A percentile compares a stretch with the other conserved stretches of the same genome.
phyloP scores from a whole-genome alignment of 1,140 invertebrate genomes.

The Planococcus citri region DNA sequence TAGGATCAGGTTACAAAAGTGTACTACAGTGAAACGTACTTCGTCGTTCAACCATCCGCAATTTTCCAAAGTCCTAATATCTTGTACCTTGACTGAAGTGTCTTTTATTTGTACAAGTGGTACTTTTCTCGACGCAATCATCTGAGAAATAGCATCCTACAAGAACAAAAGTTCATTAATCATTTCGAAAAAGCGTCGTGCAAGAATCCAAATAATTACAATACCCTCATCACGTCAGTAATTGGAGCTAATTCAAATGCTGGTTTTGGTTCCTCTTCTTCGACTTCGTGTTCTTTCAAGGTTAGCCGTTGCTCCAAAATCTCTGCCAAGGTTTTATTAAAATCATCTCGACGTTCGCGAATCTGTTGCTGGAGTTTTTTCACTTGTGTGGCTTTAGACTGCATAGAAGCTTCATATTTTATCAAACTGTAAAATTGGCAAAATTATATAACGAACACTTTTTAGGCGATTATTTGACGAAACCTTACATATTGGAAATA shows the following conservation, averaged over 20 bases:
- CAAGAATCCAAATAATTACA: neutral
- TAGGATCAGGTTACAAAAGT: no score
- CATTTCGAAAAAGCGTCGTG: no score
- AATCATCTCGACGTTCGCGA: neutral
- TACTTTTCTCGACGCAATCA: neutral
- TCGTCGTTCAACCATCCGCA: neutral
- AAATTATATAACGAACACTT: no score
- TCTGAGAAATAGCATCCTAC: neutral
- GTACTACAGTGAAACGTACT: neutral
- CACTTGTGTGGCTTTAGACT: neutral
- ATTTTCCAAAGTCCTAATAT: neutral
- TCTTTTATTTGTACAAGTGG: neutral
- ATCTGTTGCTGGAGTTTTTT: neutral
- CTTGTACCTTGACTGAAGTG: neutral
- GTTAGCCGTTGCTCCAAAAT: neutral
- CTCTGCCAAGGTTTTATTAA: neutral
- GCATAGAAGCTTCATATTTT: neutral
- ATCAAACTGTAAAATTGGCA: neutral
- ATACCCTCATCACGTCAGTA: neutral
- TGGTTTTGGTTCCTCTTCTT: neutral
- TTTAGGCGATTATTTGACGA: no score
- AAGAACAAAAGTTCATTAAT: neutral
- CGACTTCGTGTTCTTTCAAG: neutral
- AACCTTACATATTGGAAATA: neutral
- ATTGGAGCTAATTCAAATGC: neutral